These are phyloP conservation scores for Perccottus glenii DNA, from an alignment of 2,113 vertebrate genomes.

Conservation along the genomic window DNA sequence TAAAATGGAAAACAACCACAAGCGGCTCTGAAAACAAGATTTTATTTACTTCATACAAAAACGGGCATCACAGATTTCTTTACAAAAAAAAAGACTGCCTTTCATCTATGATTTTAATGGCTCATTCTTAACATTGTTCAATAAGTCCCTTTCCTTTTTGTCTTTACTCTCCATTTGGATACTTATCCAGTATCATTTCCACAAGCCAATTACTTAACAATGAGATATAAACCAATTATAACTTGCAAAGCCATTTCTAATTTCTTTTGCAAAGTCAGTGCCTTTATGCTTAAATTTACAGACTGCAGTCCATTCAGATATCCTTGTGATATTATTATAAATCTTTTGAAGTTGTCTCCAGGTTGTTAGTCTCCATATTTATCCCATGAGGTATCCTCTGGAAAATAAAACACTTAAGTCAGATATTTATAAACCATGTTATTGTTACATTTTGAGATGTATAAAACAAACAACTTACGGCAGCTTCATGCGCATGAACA, in stretches of 20 bases:
- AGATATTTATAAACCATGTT: too few relatives aligned
- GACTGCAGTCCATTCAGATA: not conserved
- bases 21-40: conserved; percentile 59
- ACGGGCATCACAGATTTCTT: conserved; percentile 24
- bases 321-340: conserved; percentile 5
- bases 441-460: too few relatives aligned
- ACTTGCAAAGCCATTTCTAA: too few relatives aligned
- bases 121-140: not conserved
- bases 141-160: conserved; percentile 21
- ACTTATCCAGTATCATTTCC: too few relatives aligned
- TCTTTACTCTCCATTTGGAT: not conserved
- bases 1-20: not conserved
- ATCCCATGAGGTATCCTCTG: conserved; percentile 97
- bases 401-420: conserved; percentile 23
- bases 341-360: conserved; percentile 9
- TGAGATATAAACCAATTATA: too few relatives aligned
- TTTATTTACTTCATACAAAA: conserved; percentile 76
- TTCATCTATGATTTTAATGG: not conserved
- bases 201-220: too few relatives aligned
- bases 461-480: conserved; percentile 85
- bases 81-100: conserved; percentile 38
- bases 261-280: conserved; percentile 41
- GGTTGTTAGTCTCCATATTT: conserved; percentile 33
- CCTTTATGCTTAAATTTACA: conserved; percentile 14
- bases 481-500: conserved; percentile 99